A percentile compares a stretch with the other conserved stretches of the same genome.
phyloP scores from a whole-genome alignment of 2,797 vertebrate genomes.

The Rhinoraja longicauda region DNA sequence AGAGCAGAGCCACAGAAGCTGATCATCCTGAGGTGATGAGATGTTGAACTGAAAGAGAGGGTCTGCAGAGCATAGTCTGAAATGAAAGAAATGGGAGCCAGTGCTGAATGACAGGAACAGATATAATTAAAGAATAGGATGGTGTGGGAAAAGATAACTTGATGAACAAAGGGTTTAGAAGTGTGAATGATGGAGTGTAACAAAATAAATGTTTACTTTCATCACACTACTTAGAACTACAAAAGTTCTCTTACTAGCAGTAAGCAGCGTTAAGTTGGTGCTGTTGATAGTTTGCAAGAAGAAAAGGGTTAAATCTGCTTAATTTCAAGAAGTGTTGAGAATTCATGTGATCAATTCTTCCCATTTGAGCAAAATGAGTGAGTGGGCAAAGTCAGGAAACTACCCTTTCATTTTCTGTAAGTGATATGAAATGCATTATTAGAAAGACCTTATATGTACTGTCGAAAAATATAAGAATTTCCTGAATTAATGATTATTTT shows the following conservation, averaged over 20 bases:
- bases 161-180: not conserved
- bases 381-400: not conserved
- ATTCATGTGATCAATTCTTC: not conserved
- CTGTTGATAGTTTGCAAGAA: not conserved
- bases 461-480: not conserved
- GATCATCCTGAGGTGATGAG: no score
- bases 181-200: not conserved
- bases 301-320: not conserved
- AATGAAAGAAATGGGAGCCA: not conserved
- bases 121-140: not conserved
- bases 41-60: no score
- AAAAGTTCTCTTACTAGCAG: no score
- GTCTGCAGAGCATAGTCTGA: not conserved
- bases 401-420: not conserved
- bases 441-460: not conserved
- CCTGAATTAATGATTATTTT: not conserved
- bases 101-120: not conserved
- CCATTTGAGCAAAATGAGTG: not conserved
- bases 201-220: no score
- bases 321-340: not conserved
- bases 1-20: no score
- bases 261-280: not conserved
- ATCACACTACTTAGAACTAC: no score
- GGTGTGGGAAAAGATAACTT: not conserved
- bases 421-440: not conserved